phyloP scores from a whole-genome alignment of 2,797 vertebrate genomes.

The Gymnocypris eckloni region DNA sequence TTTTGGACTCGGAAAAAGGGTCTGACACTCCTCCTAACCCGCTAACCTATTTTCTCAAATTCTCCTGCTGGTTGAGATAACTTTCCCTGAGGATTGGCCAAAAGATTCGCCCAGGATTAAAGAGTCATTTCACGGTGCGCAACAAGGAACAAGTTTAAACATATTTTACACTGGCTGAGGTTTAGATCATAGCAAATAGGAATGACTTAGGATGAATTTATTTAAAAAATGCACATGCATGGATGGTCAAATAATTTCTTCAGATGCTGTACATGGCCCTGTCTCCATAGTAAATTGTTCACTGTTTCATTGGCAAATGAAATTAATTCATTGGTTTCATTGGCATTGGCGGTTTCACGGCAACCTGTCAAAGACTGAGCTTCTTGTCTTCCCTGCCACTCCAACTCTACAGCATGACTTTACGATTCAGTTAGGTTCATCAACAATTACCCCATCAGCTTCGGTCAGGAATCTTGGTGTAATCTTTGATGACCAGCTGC shows the following conservation, averaged over 20 bases:
- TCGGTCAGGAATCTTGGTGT: too few relatives aligned
- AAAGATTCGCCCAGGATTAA: background rate
- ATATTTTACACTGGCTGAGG: background rate
- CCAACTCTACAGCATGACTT: too few relatives aligned
- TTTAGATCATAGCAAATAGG: background rate
- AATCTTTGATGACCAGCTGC: too few relatives aligned
- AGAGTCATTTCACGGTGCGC: background rate
- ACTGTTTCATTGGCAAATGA: background rate
- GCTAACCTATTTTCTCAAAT: conserved; percentile 65
- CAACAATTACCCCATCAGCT: too few relatives aligned
- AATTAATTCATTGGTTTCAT: too few relatives aligned
- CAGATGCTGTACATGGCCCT: background rate
- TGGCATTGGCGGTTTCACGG: too few relatives aligned
- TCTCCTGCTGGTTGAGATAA: conserved; percentile 6
- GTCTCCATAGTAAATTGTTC: background rate
- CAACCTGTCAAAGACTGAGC: too few relatives aligned
- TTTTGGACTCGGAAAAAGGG: background rate
- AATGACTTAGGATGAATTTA: background rate
- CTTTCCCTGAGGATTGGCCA: background rate
- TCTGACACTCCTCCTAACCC: conserved; percentile 59
- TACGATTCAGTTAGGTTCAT: too few relatives aligned
- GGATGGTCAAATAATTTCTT: background rate
- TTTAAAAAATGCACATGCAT: background rate
- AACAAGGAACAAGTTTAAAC: background rate
- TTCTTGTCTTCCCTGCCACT: too few relatives aligned